Percentiles rank a stretch among this genome's conserved stretches.
These are phyloP conservation scores for Caerostris darwini DNA, from an alignment of 1,140 invertebrate genomes.

Conservation along the genomic window DNA sequence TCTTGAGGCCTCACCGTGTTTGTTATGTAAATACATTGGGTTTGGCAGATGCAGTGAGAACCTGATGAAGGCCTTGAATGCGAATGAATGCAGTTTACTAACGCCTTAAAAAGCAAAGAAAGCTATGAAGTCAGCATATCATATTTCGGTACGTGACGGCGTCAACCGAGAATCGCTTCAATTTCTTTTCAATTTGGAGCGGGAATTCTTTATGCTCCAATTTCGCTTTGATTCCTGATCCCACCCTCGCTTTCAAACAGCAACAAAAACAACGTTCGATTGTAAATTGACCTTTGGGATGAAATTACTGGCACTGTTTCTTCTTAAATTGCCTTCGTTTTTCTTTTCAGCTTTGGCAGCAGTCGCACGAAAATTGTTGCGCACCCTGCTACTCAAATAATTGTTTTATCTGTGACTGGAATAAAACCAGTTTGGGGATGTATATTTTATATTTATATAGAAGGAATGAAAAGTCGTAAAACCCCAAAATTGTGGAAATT, in stretches of 20 bases:
- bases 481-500: no score
- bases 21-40: slow-evolving; percentile 12
- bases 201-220: background rate
- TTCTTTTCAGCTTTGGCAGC: no score
- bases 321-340: no score
- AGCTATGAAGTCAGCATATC: background rate
- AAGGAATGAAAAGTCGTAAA: no score
- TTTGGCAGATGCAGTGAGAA: background rate
- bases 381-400: no score
- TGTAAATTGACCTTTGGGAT: no score
- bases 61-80: slow-evolving; percentile 1
- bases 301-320: no score
- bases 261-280: no score
- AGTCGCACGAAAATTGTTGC: no score
- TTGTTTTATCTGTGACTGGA: no score
- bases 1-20: background rate
- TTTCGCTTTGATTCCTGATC: background rate
- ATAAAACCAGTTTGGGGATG: no score
- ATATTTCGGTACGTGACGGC: background rate
- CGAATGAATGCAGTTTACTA: background rate
- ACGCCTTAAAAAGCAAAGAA: background rate
- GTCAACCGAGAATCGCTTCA: background rate
- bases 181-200: background rate
- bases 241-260: background rate
- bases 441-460: no score